Percentiles rank a stretch among this genome's conserved stretches.
These are phyloP conservation scores for Ormia ochracea DNA, from an alignment of 2,888 invertebrate species.

Conservation along the genomic window DNA sequence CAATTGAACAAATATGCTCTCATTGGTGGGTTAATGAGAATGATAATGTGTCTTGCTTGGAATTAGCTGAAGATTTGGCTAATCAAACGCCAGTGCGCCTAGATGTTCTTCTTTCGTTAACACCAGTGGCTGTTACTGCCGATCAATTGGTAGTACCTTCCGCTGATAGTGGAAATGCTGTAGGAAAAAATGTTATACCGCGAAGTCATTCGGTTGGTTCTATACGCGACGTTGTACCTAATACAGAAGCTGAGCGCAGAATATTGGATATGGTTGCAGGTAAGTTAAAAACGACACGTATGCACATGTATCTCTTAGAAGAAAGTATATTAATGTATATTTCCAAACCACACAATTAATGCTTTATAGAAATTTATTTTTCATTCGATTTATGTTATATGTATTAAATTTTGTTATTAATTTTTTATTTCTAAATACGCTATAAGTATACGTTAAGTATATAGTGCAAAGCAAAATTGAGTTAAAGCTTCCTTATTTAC, in stretches of 20 bases:
- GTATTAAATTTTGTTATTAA: too few species aligned
- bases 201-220: conserved; percentile 85
- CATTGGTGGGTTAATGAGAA: conserved; percentile 98
- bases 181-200: conserved; percentile 79
- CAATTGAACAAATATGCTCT: conserved; percentile 94
- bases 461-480: too few species aligned
- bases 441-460: too few species aligned
- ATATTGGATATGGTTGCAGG: conserved; percentile 85
- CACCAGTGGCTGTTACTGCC: conserved; percentile 87
- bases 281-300: conserved; percentile 64
- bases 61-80: conserved; percentile 90
- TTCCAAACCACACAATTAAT: conserved; percentile 19
- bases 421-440: too few species aligned
- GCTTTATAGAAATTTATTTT: conserved; percentile 53
- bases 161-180: conserved; percentile 75
- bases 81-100: conserved; percentile 93
- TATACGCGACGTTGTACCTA: conserved; percentile 83
- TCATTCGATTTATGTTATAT: background rate
- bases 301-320: background rate
- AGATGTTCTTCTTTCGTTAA: conserved; percentile 89
- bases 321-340: too few species aligned
- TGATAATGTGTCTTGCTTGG: conserved; percentile 88
- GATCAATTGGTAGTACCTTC: conserved; percentile 85
- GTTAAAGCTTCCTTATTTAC: too few species aligned
- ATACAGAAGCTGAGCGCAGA: conserved; percentile 83